These are phyloP conservation scores for Ricordea florida DNA, from an alignment of 92 coral and sea anemone species.

Conservation along the genomic window DNA sequence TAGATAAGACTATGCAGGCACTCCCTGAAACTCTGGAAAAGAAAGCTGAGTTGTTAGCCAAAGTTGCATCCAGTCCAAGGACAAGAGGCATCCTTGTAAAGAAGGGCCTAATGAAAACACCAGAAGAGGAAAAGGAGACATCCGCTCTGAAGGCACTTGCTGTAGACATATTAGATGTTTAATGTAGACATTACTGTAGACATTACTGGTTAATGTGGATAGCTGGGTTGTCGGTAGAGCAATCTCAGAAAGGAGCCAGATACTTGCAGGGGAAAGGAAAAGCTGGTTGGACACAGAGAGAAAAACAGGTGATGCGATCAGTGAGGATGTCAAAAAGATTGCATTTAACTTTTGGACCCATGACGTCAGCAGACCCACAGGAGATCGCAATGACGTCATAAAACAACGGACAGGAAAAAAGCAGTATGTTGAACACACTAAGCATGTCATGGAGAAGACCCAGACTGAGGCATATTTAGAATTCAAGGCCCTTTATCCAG, in stretches of 20 bases:
- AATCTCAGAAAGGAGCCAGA: background rate
- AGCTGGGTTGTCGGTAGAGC: background rate
- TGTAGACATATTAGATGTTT: slow-evolving; percentile 52
- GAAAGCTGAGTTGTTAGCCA: slow-evolving; percentile 5
- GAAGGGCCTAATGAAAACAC: background rate
- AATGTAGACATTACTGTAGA: slow-evolving; percentile 3
- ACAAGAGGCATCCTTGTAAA: slow-evolving; percentile 2
- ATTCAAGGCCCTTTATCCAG: slow-evolving; percentile 23
- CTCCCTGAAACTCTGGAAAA: slow-evolving; percentile 1
- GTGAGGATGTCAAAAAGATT: slow-evolving; percentile 16
- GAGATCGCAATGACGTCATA: slow-evolving; percentile 35
- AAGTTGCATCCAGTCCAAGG: background rate
- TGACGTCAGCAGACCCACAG: slow-evolving; percentile 49
- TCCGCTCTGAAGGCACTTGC: slow-evolving; percentile 44
- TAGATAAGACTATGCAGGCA: slow-evolving; percentile 1
- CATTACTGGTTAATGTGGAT: slow-evolving; percentile 22
- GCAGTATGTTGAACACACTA: slow-evolving; percentile 12
- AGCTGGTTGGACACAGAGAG: slow-evolving; percentile 15
- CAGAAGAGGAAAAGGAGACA: slow-evolving; percentile 26
- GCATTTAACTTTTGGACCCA: slow-evolving; percentile 1
- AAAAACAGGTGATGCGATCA: slow-evolving; percentile 17
- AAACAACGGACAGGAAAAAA: slow-evolving; percentile 8
- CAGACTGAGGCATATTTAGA: slow-evolving; percentile 36
- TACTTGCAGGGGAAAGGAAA: too few species aligned
- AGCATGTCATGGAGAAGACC: slow-evolving; percentile 30